Base-by-base conservation (phyloP, 2,113 vertebrate genomes). In the Mastomys natalensis region DNA sequence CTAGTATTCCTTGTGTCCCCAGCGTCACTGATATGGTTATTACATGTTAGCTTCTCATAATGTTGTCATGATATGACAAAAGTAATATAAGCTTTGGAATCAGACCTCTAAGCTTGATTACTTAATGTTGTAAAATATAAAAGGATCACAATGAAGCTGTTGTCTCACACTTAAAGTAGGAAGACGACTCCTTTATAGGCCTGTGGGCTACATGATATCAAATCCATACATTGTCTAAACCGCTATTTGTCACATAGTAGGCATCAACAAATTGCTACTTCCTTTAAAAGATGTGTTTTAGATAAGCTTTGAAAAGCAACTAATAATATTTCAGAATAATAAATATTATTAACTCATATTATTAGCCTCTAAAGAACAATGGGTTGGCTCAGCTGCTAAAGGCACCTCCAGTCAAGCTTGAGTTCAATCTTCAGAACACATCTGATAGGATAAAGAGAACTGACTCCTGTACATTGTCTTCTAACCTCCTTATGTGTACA, bases 251-350 rank as follows among this genome's bases (percentile, higher is more conserved):
- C 53, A 43, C 31, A 62, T 34, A 22, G 10, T 64, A 90, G 26
- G 16, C 64, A 94, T 80, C 45, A 87, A 72, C 5, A 86, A 90
- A 77, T 86, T 95, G 10, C 26, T 70, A 12, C 5, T 88, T 93
- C 22, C 21, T 88, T 93, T 92, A 0, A 73, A 95, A 24, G 85
- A 34, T 87, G 0, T 78, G 86, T 11, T 94, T 95, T 48, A 93
- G 7, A 15, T 55, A 89, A 96, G 53, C 93, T 89, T 92, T 91
- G 16, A 55, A 88, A 96, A 87, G 17, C 29, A 80, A 17, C 21
- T 78, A 74, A 87, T 78, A 6, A 87, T 91, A 53, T 64, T 87
- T 94, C 78, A 95, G 53, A 73, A 73, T 95, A 37, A 60, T 48
- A 45, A 40, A 64, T n/a, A 26, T 73, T 90, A 87, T 70, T 19